Evolutionary conservation across 2,113 vertebrate species (phyloP).

Genomic region (Ammodytes marinus): DNA sequence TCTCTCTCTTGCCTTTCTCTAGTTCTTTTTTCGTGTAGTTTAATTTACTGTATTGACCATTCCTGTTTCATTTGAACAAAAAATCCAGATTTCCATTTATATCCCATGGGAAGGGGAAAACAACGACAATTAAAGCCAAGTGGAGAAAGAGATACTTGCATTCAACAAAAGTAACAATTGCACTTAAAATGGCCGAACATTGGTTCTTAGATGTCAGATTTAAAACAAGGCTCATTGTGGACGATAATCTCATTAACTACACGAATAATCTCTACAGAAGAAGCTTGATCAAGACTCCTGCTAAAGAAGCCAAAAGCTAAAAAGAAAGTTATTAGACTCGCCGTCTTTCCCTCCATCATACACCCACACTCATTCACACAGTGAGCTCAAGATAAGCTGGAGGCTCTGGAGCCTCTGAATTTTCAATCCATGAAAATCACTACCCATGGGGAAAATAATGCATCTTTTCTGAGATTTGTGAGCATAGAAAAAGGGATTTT

Average conservation of each 20-base stretch:
- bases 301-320: slow-evolving; percentile 18
- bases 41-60: slow-evolving; percentile 14
- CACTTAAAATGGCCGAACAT: slow-evolving; percentile 1
- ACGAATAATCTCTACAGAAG: background rate
- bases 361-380: slow-evolving; percentile 3
- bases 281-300: slow-evolving; percentile 6
- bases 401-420: slow-evolving; percentile 14
- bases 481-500: background rate
- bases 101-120: background rate
- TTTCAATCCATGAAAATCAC: slow-evolving; percentile 41
- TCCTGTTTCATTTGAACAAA: background rate
- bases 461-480: background rate
- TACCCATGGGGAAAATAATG: slow-evolving; percentile 10
- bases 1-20: background rate
- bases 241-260: slow-evolving; percentile 4
- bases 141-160: background rate
- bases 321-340: slow-evolving; percentile 16
- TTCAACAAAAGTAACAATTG: background rate
- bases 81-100: slow-evolving; percentile 13
- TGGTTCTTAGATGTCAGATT: background rate
- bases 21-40: slow-evolving; percentile 16
- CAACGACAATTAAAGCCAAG: background rate
- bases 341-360: background rate
- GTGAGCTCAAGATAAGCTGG: slow-evolving; percentile 25
- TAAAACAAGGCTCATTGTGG: slow-evolving; percentile 18